Evolutionary conservation across 2,113 vertebrate species (phyloP).

Genomic region (Zosterops borbonicus): DNA sequence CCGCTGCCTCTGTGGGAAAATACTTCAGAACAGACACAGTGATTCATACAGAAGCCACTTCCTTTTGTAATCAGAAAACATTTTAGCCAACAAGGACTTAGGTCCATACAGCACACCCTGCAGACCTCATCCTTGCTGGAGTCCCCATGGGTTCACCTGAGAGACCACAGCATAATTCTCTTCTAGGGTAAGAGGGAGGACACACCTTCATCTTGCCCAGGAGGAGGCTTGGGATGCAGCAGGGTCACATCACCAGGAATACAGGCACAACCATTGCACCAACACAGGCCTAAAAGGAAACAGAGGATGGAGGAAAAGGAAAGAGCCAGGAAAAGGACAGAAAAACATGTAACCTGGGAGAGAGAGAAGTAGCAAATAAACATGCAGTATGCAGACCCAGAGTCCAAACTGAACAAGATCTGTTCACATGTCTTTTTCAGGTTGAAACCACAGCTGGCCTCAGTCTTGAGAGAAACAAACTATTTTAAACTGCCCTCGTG

Average conservation of each 20-base stretch:
- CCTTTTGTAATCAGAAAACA: not conserved
- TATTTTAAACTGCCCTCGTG: conserved; percentile 44
- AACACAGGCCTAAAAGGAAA: not conserved
- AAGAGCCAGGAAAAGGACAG: not conserved
- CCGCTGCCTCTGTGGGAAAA: not conserved
- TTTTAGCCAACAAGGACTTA: not conserved
- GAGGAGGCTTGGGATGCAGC: not conserved
- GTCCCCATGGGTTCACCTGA: not conserved
- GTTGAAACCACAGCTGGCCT: not conserved
- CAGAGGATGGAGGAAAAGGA: not conserved
- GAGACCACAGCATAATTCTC: not conserved
- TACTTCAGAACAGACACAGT: not conserved
- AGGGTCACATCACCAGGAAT: not conserved
- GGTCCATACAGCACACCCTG: fast-evolving
- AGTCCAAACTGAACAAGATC: not conserved
- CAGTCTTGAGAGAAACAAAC: not conserved
- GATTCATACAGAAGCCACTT: not conserved
- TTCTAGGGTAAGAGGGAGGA: not conserved
- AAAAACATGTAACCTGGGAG: not conserved
- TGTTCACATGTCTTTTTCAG: not conserved
- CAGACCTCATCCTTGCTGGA: not conserved
- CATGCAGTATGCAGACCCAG: not conserved
- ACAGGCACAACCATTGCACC: not conserved
- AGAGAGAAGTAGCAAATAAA: not conserved
- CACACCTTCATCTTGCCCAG: not conserved